Percentiles rank a stretch among this genome's conserved stretches.
Evolutionary conservation across 2,113 vertebrate genomes (phyloP).

Genomic region (Corythornis vintsioides): DNA sequence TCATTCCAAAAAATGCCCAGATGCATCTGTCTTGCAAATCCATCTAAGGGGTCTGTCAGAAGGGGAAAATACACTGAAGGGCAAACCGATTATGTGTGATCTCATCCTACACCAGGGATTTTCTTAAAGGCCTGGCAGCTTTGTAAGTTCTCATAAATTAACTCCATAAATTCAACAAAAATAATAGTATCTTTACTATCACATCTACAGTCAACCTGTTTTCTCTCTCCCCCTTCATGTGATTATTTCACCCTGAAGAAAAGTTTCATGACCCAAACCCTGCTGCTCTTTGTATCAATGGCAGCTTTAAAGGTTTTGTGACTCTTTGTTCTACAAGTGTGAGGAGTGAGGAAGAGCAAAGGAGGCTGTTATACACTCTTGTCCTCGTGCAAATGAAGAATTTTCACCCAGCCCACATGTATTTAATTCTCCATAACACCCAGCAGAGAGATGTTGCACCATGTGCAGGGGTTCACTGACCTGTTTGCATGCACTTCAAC

Average conservation of each 20-base stretch:
- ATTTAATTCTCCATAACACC: not conserved
- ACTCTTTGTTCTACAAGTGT: not conserved
- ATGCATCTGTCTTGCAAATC: not conserved
- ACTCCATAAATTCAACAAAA: constrained; percentile 9
- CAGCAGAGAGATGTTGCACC: not conserved
- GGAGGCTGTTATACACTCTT: not conserved
- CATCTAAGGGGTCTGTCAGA: not conserved
- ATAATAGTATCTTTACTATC: not conserved
- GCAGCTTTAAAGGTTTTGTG: not conserved
- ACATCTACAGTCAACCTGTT: not conserved
- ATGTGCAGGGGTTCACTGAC: not conserved
- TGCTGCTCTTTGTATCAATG: not conserved
- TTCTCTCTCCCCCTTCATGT: not conserved
- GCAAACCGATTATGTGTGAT: not conserved
- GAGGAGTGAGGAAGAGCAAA: not conserved
- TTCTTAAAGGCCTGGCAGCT: not conserved
- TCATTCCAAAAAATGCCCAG: not conserved
- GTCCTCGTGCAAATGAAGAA: not conserved
- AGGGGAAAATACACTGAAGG: not conserved
- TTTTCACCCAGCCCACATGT: not conserved
- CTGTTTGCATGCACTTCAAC: not conserved
- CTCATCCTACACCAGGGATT: not conserved
- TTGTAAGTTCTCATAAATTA: not conserved
- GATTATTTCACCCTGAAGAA: not conserved
- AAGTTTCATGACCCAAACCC: not conserved